Evolutionary conservation across 1,140 invertebrate genomes (phyloP).

Genomic region (Gryon sp.): DNA sequence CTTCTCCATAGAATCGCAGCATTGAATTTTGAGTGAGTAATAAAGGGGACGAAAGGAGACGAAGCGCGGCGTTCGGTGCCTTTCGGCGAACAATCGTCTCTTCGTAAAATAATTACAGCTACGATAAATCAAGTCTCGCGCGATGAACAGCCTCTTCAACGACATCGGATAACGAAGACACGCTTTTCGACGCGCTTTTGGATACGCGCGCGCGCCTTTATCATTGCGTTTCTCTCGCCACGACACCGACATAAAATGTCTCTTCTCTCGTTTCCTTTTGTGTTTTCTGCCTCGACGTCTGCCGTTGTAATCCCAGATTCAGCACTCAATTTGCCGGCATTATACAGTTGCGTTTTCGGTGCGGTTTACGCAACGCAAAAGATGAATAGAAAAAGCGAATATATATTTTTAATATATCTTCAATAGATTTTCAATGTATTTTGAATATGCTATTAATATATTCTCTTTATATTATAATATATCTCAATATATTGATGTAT

Average conservation of each 20-base stretch:
- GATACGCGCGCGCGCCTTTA: constrained; percentile 49
- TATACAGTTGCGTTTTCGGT: constrained; percentile 75
- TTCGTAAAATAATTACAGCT: constrained; percentile 58
- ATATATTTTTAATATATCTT: too few relatives aligned
- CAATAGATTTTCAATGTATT: too few relatives aligned
- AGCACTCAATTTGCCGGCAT: constrained; percentile 80
- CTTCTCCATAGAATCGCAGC: constrained; percentile 15
- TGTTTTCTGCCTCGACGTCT: too few relatives aligned
- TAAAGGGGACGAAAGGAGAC: not conserved
- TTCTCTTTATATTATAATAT: too few relatives aligned
- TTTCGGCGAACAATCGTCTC: constrained; percentile 53
- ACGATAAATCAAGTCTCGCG: constrained; percentile 57
- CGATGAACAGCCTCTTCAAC: constrained; percentile 48
- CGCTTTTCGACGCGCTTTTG: constrained; percentile 44
- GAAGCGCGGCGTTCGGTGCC: constrained; percentile 16
- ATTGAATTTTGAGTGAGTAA: constrained; percentile 31
- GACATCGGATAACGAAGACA: constrained; percentile 50
- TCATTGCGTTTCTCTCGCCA: constrained; percentile 43
- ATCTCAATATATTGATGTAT: too few relatives aligned
- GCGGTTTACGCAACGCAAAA: too few relatives aligned
- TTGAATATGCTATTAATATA: too few relatives aligned
- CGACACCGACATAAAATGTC: constrained; percentile 12
- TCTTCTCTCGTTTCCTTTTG: not conserved
- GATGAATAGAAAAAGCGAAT: too few relatives aligned
- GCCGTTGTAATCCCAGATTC: constrained; percentile 77